Conservation (phyloP, 2,113 vertebrate species). For the Microtus pennsylvanicus region DNA sequence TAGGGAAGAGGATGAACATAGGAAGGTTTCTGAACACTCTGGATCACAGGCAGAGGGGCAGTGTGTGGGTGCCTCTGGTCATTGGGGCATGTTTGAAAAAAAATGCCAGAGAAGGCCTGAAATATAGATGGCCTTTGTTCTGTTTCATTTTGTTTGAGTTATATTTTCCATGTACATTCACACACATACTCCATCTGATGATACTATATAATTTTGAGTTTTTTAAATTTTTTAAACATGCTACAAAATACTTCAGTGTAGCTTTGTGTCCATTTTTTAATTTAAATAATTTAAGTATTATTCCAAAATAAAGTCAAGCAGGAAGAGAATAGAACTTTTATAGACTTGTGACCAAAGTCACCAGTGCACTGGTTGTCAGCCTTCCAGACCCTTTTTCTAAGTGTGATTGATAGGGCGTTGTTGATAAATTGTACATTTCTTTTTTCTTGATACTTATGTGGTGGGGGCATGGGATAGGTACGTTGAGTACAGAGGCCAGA, state of each 20-base stretch:
- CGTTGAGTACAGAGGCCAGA: neutral
- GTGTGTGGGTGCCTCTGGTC: neutral
- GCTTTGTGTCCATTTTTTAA: slow-evolving; percentile 13
- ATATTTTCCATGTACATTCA: neutral
- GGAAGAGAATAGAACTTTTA: slow-evolving; percentile 31
- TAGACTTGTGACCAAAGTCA: neutral
- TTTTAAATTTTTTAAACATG: neutral
- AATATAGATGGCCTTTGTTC: neutral
- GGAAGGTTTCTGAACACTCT: neutral
- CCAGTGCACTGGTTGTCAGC: neutral
- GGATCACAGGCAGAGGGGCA: neutral
- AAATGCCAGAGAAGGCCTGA: neutral
- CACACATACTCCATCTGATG: neutral
- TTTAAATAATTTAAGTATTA: slow-evolving; percentile 58
- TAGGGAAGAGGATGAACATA: neutral
- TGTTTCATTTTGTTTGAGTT: neutral
- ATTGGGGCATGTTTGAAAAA: neutral
- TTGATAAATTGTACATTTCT: neutral
- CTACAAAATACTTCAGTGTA: slow-evolving; percentile 30
- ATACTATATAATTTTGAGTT: neutral
- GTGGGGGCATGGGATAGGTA: neutral
- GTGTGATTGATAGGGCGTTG: neutral
- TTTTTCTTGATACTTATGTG: neutral
- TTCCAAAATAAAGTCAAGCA: slow-evolving; percentile 52
- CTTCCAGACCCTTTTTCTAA: neutral